phyloP scores from a whole-genome alignment of 2,113 vertebrate species.

The Pelecanoides urinatrix region DNA sequence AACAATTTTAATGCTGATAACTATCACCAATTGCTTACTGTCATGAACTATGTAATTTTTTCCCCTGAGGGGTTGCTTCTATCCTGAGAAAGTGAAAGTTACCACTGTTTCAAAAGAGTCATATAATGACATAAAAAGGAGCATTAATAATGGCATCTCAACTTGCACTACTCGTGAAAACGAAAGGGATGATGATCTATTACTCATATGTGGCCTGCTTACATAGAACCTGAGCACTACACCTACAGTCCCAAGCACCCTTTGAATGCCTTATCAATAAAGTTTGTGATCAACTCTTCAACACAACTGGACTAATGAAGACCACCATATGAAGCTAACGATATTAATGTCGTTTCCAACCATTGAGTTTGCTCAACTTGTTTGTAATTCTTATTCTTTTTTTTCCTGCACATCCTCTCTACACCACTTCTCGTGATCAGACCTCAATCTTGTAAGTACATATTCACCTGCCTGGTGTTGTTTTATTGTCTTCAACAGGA shows the following conservation, averaged over 20 bases:
- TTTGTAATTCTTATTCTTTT: background rate
- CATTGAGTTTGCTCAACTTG: background rate
- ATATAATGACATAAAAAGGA: background rate
- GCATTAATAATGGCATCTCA: background rate
- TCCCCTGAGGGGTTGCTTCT: background rate
- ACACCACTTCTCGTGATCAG: background rate
- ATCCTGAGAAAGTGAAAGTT: background rate
- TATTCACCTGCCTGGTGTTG: background rate
- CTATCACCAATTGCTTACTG: background rate
- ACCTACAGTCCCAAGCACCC: background rate
- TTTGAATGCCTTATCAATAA: background rate
- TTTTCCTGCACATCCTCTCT: background rate
- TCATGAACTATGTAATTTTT: background rate
- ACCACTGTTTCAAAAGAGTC: background rate
- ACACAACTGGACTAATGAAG: background rate
- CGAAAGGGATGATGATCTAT: background rate
- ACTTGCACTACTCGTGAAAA: background rate
- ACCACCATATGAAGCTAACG: background rate
- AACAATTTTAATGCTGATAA: background rate
- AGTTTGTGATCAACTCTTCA: background rate
- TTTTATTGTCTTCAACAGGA: background rate
- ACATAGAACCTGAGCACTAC: background rate
- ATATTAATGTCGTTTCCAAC: background rate
- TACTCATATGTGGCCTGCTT: background rate
- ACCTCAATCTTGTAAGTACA: background rate